Base-by-base conservation (phyloP, 2,888 invertebrate species). In the Cyclophora albipunctata region DNA sequence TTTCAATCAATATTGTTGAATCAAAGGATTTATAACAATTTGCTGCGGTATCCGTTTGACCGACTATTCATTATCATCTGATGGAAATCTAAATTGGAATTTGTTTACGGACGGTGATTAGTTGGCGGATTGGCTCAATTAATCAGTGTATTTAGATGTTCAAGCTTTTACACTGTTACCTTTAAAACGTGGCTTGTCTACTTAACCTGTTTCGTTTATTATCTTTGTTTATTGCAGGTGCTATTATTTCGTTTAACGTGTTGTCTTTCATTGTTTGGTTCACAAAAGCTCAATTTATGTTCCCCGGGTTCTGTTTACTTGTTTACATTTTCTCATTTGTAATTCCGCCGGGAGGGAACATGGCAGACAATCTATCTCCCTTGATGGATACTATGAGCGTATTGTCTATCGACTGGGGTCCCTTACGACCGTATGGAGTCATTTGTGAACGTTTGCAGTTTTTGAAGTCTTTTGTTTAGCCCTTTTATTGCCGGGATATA, bases 371-470 rank as follows among this genome's bases (percentile, higher is more conserved):
- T 74, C 70, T 71, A 75, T 75, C 67, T 69, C 66, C 51, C 60
- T 68, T 75, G 78, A 78, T 75, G 73, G 75, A 75, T 74, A 62
- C 59, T 62, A 63, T 62, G 63, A 71, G 67, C 66, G 70, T 71
- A 75, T 74, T 76, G 79, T 78, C 71, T 74, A 67, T 65, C 60
- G 60, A 68, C 67, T 66, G 52, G 65, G 69, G 59, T 64, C 62
- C 64, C 69, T 69, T 66, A 60, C 57, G 46, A 49, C 59, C 46
- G 51, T 55, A 71, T 72, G 64, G 67, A 67, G 58, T 60, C 63
- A 64, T 64, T 68, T 66, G 64, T 55, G 20, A 62, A 60, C 58
- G 59, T 64, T 59, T 54, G 57, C 57, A 58, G 54, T 52, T 62
- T 65, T 65, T 66, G 52, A 47, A 61, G 50, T 64, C 59, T 57